Base-by-base conservation (phyloP, 2,113 vertebrate genomes). In the Anarhynchus alexandrinus region DNA sequence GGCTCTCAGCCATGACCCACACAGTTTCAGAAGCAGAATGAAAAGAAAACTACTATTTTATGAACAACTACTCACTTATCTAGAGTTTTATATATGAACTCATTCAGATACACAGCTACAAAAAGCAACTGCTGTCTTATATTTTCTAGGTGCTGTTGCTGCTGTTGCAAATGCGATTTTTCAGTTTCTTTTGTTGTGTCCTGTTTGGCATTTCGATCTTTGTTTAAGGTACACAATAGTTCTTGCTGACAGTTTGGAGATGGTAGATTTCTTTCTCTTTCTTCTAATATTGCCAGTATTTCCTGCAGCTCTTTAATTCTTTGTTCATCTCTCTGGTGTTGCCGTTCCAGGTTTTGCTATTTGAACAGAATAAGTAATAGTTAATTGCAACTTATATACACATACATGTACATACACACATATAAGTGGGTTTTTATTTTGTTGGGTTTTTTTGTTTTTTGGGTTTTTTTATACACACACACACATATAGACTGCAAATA, bases 271-370 rank as follows among this genome's bases (percentile, higher is more conserved):
- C 86, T 95, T 95, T 99, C 97, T 42, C 97, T 93, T 86, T 97
- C 96, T 93, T 98, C 96, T 94, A 99, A 94, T 26, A 97, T 94
- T 22, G 97, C 64, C 57, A 99, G 89, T 4, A 96, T 98, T 78
- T 86, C 97, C 96, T 99, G 99, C 40, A 99, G 97, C 91, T 99
- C 98, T 96, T 98, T 97, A 86, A 99, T 98, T 55, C 97, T 98
- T 86, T 98, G 98, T 91, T 98, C 98, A 64, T 99, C 99, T 36
- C 98, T 98, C 87, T 98, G 98, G 59, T 97, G 98, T 67, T 99
- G 98, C 42, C 90, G 23, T 94, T 99, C 98, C 80, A 99, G 72
- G 88, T 99, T 98, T 76, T 98, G 92, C 99, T 99, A 88, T 80
- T 81, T 49, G 55, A 90, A 96, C 22, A 93, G 52, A 93, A 4